Base-by-base conservation (phyloP, 2,797 vertebrate species). In the Phoxinus dragarum region DNA sequence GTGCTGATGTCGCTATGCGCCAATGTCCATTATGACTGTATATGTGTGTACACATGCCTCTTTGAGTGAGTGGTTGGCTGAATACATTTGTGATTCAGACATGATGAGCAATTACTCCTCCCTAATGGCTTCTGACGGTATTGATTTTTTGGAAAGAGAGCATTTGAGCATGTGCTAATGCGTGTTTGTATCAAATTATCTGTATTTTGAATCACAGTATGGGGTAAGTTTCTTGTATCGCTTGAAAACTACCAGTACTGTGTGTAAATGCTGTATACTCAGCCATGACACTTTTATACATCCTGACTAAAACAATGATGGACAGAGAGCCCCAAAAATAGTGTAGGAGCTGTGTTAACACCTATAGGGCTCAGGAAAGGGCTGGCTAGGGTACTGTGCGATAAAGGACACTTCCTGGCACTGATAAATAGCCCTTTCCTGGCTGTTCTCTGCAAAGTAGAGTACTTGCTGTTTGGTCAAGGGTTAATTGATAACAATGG, bases 321-420 rank as follows among this genome's bases (percentile, higher is more conserved):
- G 75, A 56, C 42, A 36, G 21, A 84, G 83, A 79, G 67, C 67
- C 67, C 76, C 83, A 27, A 84, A 79, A 79, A 79, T 84, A 84
- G 67, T 42, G 52, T 59, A 14, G 34, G 76, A 84, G 83, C 14
- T 5, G 27, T 79, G 31, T 27, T 61, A 68, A 80, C 61, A 59
- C 73, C 8, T 73, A 49, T 49, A 68, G 54, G 54, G 77, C 77
- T 56, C 59, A 11, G 61, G 49, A 87, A 81, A 44, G 61, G 19
- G 56, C 64, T 77, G 71, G 76, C 49, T 71, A 61, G 61, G 52
- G 78, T 56, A 64, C 47, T 5, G 47, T 69, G 54, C 1, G 86
- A 87, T 87, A 87, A 84, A 84, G 79, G 69, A 87, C 31, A 44
- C 71, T 87, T 85, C 80, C 83, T 78, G 82, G n/a, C 38, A 82